Percentiles rank a stretch among this genome's conserved stretches.
These are phyloP conservation scores for Miltochrista miniata DNA, from an alignment of 2,888 invertebrate genomes.

Conservation along the genomic window DNA sequence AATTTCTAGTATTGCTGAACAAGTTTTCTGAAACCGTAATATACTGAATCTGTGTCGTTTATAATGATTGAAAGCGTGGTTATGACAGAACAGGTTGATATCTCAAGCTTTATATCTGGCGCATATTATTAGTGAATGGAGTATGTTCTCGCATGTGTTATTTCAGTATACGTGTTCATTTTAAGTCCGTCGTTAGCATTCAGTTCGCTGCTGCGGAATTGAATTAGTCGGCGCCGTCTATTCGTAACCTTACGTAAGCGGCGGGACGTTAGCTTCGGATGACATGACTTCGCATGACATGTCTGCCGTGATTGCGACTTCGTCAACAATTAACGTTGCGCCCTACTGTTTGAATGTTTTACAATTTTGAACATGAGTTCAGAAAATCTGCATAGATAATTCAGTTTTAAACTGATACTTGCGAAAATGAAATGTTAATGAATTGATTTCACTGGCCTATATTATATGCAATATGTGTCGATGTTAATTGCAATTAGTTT, in stretches of 20 bases:
- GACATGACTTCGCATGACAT: constrained; percentile 39
- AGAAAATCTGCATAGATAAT: neutral
- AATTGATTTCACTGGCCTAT: too few relatives aligned
- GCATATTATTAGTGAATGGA: too few relatives aligned
- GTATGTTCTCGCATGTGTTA: constrained; percentile 38
- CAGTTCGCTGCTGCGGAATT: constrained; percentile 48
- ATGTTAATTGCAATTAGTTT: too few relatives aligned
- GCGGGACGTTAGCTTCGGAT: constrained; percentile 22
- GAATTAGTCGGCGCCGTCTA: constrained; percentile 51
- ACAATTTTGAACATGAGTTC: constrained; percentile 10
- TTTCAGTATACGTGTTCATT: constrained; percentile 47
- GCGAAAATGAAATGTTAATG: too few relatives aligned
- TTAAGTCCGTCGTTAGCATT: constrained; percentile 54
- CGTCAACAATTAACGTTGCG: constrained; percentile 37
- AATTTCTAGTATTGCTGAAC: constrained; percentile 3
- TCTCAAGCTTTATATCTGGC: constrained; percentile 19
- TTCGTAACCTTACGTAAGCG: constrained; percentile 37
- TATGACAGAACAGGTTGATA: constrained; percentile 16
- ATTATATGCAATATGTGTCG: too few relatives aligned
- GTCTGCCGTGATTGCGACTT: constrained; percentile 36
- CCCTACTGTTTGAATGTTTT: constrained; percentile 14
- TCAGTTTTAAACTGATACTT: too few relatives aligned
- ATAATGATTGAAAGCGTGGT: constrained; percentile 15
- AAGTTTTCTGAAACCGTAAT: constrained; percentile 26
- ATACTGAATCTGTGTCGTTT: constrained; percentile 10